Evolutionary conservation across 2,797 vertebrate species (phyloP), one percentile per base, ranked within the genome.

Genomic region (Melanotaenia parkinsoni): DNA sequence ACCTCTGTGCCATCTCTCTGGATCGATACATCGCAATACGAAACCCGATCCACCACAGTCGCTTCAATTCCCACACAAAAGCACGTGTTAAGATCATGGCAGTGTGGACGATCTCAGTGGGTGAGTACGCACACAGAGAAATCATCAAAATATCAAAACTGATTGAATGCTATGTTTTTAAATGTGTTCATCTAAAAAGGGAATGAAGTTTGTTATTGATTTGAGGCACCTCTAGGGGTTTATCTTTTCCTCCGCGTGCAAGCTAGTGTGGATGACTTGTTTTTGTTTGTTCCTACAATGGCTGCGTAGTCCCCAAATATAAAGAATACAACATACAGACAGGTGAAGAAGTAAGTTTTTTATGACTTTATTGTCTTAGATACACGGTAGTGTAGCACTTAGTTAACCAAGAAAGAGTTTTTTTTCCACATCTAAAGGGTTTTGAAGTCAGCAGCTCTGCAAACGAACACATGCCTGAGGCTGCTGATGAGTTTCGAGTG

Each of bases 1-100:
- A 99, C 80, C 96, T 99, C 38, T 99, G 98, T 1, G 96, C 98
- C 84, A 99, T 99, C 89, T 98, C 97, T 0, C 92, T 99, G 93
- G 97, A 99, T 86, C 96, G 98, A 63, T 99, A 98, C 58, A 96
- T 99, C 0, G 98, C 96, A 86, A 99, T 99, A 83, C 93, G 96
- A 5, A 97, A 97, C 82, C 98, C 98, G 32, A 96, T 99, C 87
- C 96, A 97, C 79, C 97, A 99, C 86, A 98, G 97, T 83, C 95
- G 96, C 74, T 98, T 97, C 85, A 99, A 99, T 90, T 98, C 97
- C 20, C 95, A 95, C 87, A 96, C 96, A 11, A 97, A 97, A 89
- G 97, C 96, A n/a, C 96, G 97, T 58, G 83, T 96, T 85, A 99
- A 99, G 94, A 99, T 99, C 86, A 95, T 95, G 77, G 97, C 96